A percentile compares a stretch with the other conserved stretches of the same genome.
These are phyloP conservation scores for Nothura maculosa DNA, from an alignment of 2,797 vertebrate genomes.

Conservation along the genomic window DNA sequence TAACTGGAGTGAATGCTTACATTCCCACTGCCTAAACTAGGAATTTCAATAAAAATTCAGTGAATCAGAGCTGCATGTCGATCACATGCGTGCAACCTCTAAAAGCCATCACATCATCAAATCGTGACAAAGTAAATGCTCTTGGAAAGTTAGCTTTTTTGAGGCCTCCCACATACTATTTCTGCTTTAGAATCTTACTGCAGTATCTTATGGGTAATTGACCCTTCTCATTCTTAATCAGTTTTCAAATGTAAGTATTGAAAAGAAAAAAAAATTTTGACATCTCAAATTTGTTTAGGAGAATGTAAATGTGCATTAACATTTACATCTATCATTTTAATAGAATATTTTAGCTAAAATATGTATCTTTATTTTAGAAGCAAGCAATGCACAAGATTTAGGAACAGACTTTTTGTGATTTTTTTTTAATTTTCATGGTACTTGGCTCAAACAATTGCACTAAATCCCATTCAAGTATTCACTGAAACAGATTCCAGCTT, in stretches of 20 bases:
- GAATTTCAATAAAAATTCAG: neutral
- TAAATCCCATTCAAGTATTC: neutral
- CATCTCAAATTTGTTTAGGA: neutral
- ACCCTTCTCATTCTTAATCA: neutral
- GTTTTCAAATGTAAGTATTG: neutral
- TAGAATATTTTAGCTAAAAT: neutral
- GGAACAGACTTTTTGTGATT: neutral
- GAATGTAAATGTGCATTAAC: neutral
- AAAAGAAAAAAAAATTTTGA: too few relatives aligned
- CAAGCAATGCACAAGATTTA: neutral
- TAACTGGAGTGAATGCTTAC: slow-evolving; percentile 29
- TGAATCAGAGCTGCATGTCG: neutral
- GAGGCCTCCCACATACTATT: accelerated
- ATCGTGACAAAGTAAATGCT: neutral
- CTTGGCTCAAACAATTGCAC: neutral
- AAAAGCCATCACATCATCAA: neutral
- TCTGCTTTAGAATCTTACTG: neutral
- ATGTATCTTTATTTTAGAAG: neutral
- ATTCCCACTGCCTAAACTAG: neutral
- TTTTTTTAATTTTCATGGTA: neutral
- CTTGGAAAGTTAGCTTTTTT: neutral
- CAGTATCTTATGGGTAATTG: neutral
- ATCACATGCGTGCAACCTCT: neutral
- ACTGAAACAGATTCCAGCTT: neutral
- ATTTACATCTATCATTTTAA: neutral